These are phyloP conservation scores for Cartodere bifasciata DNA, from an alignment of 2,888 invertebrate genomes.

Conservation along the genomic window DNA sequence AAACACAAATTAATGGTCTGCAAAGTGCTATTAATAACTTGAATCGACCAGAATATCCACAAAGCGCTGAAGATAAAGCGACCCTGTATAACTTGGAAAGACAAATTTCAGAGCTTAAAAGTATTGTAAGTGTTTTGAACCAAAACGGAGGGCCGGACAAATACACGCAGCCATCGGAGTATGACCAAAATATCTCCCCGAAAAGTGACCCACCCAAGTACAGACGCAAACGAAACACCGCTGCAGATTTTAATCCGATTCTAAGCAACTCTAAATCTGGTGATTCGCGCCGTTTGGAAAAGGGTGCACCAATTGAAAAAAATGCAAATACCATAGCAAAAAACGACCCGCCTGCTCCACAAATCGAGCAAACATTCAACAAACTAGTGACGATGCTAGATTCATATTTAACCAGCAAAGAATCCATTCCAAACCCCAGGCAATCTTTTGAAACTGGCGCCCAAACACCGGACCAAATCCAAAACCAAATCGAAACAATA, in stretches of 20 bases:
- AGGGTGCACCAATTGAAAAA: too few species aligned
- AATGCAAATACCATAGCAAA: too few species aligned
- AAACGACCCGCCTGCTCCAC: too few species aligned
- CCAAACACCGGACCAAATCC: slow-evolving; percentile 15
- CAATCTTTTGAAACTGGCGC: too few species aligned
- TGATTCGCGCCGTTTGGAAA: too few species aligned
- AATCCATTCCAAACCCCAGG: too few species aligned
- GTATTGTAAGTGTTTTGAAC: slow-evolving; percentile 18
- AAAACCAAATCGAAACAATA: slow-evolving; percentile 19
- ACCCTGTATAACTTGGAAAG: slow-evolving; percentile 23
- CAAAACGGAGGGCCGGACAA: slow-evolving; percentile 12
- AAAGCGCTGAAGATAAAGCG: slow-evolving; percentile 24
- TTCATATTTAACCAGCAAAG: too few species aligned
- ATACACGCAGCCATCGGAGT: background rate
- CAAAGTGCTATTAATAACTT: slow-evolving; percentile 26
- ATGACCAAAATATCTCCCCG: slow-evolving; percentile 8
- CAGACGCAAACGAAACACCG: too few species aligned
- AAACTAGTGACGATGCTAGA: too few species aligned
- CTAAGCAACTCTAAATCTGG: too few species aligned
- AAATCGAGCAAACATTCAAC: too few species aligned
- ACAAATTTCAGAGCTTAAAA: slow-evolving; percentile 26
- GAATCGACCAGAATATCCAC: slow-evolving; percentile 23
- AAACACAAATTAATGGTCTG: slow-evolving; percentile 25
- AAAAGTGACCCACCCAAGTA: background rate
- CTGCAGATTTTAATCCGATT: too few species aligned